Evolutionary conservation across 2,113 vertebrate genomes (phyloP).

Genomic region (Zosterops pallidus): DNA sequence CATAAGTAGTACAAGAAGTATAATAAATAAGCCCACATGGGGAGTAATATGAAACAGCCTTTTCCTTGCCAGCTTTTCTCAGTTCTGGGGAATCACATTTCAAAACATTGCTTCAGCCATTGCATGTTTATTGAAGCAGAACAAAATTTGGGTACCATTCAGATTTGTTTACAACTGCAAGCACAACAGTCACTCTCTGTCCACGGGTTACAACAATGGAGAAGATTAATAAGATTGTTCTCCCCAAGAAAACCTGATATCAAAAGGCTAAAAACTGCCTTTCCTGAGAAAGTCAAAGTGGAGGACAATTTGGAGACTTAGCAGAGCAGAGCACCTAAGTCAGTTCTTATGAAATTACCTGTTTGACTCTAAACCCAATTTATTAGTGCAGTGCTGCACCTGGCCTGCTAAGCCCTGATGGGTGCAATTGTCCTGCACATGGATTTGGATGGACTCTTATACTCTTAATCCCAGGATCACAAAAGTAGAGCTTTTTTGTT

Average conservation of each 20-base stretch:
- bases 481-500: neutral
- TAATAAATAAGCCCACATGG: neutral
- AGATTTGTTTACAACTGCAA: neutral
- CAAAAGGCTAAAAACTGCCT: neutral
- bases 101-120: neutral
- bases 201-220: neutral
- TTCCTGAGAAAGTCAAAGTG: neutral
- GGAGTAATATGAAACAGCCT: neutral
- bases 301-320: neutral
- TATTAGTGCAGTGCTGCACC: neutral
- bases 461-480: neutral
- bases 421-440: fast-evolving
- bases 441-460: neutral
- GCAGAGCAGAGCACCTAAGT: neutral
- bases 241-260: neutral
- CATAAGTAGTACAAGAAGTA: neutral
- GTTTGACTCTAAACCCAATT: neutral
- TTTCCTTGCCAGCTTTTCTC: neutral
- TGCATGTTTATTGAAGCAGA: neutral
- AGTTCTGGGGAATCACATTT: neutral
- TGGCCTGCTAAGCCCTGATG: neutral
- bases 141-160: neutral
- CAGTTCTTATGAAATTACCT: neutral
- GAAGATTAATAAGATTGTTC: neutral
- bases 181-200: neutral